A percentile compares a stretch with the other conserved stretches of the same genome.
Conservation (phyloP, 1,140 invertebrate genomes). For the Trigoniulus corallinus region DNA sequence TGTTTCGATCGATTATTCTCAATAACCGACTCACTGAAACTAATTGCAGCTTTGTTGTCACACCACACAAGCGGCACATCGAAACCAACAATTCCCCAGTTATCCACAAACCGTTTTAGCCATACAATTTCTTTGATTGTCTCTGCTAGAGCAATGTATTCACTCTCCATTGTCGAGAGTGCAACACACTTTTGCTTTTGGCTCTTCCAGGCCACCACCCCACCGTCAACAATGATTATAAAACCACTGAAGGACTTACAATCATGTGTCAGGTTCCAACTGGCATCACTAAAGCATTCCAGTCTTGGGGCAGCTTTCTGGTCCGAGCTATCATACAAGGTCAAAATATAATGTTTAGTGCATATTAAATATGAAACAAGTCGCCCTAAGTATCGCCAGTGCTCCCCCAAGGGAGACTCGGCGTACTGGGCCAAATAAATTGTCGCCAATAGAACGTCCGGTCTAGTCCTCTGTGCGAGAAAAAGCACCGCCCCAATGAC, state of each 20-base stretch:
- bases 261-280: conserved; percentile 4
- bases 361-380: background rate
- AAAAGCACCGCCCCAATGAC: conserved; percentile 1
- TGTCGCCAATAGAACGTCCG: background rate
- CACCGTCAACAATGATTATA: conserved; percentile 10
- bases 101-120: background rate
- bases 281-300: background rate
- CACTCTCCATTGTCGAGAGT: conserved; percentile 18
- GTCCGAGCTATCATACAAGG: background rate
- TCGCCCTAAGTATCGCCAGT: conserved; percentile 1
- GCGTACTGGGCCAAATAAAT: background rate
- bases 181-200: conserved; percentile 15
- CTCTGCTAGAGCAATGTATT: conserved; percentile 17
- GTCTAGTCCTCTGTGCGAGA: background rate
- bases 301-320: background rate
- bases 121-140: conserved; percentile 16
- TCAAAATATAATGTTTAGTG: background rate
- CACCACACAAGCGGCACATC: background rate
- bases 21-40: background rate
- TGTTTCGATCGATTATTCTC: background rate
- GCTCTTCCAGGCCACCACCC: conserved; percentile 14
- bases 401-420: background rate
- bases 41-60: background rate
- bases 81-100: background rate
- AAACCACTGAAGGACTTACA: conserved; percentile 15